phyloP scores from a whole-genome alignment of 2,113 vertebrate species.

The Gasterosteus nipponicus region DNA sequence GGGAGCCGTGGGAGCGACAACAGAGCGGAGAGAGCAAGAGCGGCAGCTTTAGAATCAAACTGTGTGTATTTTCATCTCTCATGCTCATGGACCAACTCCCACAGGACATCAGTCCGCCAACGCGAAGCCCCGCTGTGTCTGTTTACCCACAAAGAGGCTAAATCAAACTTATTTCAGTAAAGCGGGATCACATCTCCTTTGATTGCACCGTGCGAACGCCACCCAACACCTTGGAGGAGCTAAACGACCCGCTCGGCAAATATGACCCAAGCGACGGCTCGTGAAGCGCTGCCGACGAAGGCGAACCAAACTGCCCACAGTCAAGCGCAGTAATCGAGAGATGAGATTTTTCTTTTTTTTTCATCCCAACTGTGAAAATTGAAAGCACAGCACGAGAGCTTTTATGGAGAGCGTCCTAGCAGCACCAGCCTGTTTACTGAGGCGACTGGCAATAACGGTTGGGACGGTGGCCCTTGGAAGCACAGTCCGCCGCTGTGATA shows the following conservation, averaged over 20 bases:
- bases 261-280: not conserved
- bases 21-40: too few species aligned
- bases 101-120: conserved; percentile 71
- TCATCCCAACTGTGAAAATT: conserved; percentile 26
- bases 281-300: not conserved
- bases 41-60: conserved; percentile 59
- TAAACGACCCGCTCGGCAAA: conserved; percentile 24
- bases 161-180: conserved; percentile 68
- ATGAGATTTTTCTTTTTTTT: conserved; percentile 29
- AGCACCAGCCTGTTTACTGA: conserved; percentile 43
- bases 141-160: conserved; percentile 63
- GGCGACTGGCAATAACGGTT: conserved; percentile 34
- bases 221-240: conserved; percentile 8
- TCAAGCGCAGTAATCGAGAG: conserved; percentile 20
- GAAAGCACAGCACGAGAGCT: conserved; percentile 22
- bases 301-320: conserved; percentile 8
- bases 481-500: conserved; percentile 28
- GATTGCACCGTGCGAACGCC: conserved; percentile 37
- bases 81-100: conserved; percentile 66
- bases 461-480: conserved; percentile 28
- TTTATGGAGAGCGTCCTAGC: conserved; percentile 32
- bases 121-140: conserved; percentile 68
- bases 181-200: conserved; percentile 61
- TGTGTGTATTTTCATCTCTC: conserved; percentile 72
- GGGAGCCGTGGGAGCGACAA: too few species aligned